Conservation (phyloP, 2,113 vertebrate species). For the Lophotis ruficrista region DNA sequence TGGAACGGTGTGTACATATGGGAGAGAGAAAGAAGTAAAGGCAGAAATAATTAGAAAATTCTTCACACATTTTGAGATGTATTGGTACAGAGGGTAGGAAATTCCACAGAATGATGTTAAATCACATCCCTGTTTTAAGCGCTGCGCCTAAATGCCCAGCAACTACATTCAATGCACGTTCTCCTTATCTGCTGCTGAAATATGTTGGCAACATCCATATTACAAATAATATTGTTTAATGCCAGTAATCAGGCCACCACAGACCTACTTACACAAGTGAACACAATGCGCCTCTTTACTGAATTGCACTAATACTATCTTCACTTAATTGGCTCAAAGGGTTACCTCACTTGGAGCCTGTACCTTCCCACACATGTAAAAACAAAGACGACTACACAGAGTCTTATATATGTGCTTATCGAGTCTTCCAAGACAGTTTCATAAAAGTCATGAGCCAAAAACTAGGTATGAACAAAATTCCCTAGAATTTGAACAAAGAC, state of each 20-base stretch:
- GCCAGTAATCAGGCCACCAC: neutral
- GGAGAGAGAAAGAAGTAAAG: neutral
- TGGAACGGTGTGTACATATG: neutral
- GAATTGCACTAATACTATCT: neutral
- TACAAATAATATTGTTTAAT: neutral
- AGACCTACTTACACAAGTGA: neutral
- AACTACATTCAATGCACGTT: neutral
- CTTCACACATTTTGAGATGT: neutral
- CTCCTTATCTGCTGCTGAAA: neutral
- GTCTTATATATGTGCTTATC: neutral
- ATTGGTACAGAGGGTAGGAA: neutral
- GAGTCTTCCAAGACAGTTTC: neutral
- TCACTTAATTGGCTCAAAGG: conserved; percentile 27
- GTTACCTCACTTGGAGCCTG: neutral
- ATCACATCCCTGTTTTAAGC: neutral
- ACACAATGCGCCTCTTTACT: neutral
- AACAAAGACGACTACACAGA: neutral
- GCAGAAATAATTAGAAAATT: neutral
- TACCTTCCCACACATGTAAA: neutral
- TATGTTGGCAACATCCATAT: neutral
- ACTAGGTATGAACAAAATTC: neutral
- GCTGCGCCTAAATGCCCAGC: neutral
- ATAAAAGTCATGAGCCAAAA: neutral
- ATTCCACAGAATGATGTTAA: neutral
- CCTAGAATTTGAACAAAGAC: neutral